Evolutionary conservation across 2,797 vertebrate species (phyloP).

Genomic region (Hippoglossus hippoglossus): DNA sequence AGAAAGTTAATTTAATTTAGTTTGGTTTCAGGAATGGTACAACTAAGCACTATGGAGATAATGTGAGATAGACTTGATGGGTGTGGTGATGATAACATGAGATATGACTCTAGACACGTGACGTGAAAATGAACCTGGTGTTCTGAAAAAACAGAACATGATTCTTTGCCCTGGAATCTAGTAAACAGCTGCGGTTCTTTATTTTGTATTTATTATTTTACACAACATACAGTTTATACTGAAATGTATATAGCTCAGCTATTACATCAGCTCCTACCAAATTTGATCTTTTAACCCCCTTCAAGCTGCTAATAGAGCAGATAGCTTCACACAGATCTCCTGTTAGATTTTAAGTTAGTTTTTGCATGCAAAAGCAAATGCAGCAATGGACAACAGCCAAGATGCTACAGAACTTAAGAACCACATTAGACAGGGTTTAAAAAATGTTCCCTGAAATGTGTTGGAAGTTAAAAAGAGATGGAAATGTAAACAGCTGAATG

Average conservation of each 20-base stretch:
- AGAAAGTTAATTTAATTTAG: neutral
- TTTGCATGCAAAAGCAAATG: constrained; percentile 4
- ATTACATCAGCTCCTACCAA: neutral
- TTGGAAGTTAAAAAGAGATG: neutral
- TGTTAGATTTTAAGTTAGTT: constrained; percentile 24
- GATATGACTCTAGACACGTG: neutral
- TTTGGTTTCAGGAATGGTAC: neutral
- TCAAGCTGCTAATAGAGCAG: neutral
- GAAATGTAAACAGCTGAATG: constrained; percentile 15
- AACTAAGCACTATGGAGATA: neutral
- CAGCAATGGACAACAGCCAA: constrained; percentile 25
- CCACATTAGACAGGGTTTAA: neutral
- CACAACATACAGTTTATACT: neutral
- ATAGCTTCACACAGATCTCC: neutral
- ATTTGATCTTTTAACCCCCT: neutral
- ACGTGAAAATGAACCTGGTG: neutral
- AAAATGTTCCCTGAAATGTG: constrained; percentile 6
- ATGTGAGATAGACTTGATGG: neutral
- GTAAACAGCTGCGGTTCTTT: neutral
- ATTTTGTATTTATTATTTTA: neutral
- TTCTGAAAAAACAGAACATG: neutral
- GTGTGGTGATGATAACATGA: neutral
- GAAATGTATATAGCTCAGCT: neutral
- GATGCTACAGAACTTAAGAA: neutral
- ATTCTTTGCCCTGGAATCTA: constrained; percentile 3